Evolutionary conservation across 1,140 invertebrate species (phyloP).

Genomic region (Drosophila insularis): DNA sequence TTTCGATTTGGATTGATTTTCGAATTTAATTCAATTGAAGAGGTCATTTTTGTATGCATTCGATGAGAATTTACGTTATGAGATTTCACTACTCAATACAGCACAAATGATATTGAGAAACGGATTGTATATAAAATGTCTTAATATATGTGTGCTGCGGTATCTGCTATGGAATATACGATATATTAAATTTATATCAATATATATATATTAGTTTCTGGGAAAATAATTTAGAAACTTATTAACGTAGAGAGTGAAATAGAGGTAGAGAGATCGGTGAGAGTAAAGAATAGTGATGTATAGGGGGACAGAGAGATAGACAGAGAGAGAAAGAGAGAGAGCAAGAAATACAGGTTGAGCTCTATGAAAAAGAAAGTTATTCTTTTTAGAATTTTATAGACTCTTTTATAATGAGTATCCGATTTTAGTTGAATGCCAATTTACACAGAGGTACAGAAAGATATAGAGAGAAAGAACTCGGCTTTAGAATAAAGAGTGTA

Average conservation of each 20-base stretch:
- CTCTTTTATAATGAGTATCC: conserved; percentile 1
- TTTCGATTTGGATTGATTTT: conserved; percentile 40
- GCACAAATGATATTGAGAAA: conserved; percentile 71
- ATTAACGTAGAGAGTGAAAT: conserved; percentile 3
- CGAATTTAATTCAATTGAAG: conserved; percentile 40
- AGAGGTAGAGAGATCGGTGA: conserved; percentile 24
- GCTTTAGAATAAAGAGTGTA: conserved; percentile 47
- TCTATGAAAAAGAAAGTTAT: conserved; percentile 36
- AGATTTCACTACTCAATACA: conserved; percentile 80
- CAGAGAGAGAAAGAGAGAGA: conserved; percentile 25
- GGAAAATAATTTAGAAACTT: conserved; percentile 7
- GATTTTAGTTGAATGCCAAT: conserved; percentile 46
- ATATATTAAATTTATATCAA: conserved; percentile 30
- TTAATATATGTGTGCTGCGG: conserved; percentile 30
- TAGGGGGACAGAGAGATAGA: conserved; percentile 5
- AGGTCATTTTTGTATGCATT: conserved; percentile 57
- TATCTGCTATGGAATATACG: conserved; percentile 21
- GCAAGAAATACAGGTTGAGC: conserved; percentile 65
- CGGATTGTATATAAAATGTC: conserved; percentile 10
- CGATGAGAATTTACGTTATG: conserved; percentile 82
- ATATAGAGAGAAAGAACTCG: conserved; percentile 26
- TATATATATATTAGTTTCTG: conserved; percentile 24
- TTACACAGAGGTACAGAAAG: conserved; percentile 38
- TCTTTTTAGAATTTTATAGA: conserved; percentile 17
- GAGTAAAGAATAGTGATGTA: conserved; percentile 37